A percentile compares a stretch with the other conserved stretches of the same genome.
These are phyloP conservation scores for Formicarius rufipectus DNA, from an alignment of 2,113 vertebrate species.

Conservation along the genomic window DNA sequence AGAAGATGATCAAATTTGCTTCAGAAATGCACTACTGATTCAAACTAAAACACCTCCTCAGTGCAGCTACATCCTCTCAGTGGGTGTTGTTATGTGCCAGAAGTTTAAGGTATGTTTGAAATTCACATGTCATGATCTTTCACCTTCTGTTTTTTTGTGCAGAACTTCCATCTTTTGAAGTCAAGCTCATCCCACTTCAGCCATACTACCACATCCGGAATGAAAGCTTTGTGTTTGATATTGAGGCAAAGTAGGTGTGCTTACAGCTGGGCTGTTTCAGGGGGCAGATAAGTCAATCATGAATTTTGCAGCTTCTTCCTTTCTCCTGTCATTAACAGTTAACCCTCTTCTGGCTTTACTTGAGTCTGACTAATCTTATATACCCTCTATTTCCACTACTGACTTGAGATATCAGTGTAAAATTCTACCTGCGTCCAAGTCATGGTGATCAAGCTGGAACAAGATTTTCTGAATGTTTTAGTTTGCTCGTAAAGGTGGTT, in stretches of 20 bases:
- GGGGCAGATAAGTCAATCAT: background rate
- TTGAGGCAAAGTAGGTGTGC: slow-evolving; percentile 65
- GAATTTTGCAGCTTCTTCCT: background rate
- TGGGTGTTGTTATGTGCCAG: background rate
- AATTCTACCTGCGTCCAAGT: background rate
- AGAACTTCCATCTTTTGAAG: slow-evolving; percentile 77
- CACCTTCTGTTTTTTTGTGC: background rate
- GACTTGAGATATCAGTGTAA: background rate
- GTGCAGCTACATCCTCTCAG: background rate
- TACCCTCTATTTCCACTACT: background rate
- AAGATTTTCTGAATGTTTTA: background rate
- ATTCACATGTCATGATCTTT: background rate
- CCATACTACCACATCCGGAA: slow-evolving; percentile 61
- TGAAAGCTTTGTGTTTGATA: slow-evolving; percentile 58
- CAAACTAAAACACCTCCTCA: background rate
- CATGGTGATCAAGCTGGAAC: background rate
- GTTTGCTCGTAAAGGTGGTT: background rate
- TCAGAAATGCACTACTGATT: background rate
- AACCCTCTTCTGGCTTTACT: background rate
- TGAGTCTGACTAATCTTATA: background rate
- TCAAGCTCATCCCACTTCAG: slow-evolving; percentile 60
- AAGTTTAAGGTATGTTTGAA: background rate
- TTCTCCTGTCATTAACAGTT: background rate
- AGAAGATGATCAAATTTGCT: background rate
- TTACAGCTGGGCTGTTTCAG: background rate